phyloP scores from a whole-genome alignment of 2,888 invertebrate genomes.

The Hypomecis punctinalis region DNA sequence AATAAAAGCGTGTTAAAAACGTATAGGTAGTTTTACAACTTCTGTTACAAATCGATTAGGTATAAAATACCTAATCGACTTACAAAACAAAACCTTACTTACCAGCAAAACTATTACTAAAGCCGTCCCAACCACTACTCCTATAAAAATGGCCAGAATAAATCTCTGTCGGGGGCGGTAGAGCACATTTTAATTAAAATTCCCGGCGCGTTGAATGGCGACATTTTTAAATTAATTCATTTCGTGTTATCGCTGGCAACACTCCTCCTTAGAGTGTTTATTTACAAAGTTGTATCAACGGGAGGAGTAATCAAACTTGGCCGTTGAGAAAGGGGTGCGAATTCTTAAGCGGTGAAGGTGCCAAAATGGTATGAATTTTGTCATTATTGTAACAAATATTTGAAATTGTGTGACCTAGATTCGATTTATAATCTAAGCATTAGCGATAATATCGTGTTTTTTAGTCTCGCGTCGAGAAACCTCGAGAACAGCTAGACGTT shows the following conservation, averaged over 20 bases:
- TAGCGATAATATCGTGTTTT: too few relatives aligned
- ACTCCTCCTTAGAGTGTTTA: constrained; percentile 28
- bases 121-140: constrained; percentile 5
- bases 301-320: constrained; percentile 2
- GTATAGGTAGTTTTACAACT: too few relatives aligned
- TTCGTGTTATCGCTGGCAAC: constrained; percentile 23
- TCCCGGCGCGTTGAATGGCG: constrained; percentile 18
- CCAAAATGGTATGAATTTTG: background rate
- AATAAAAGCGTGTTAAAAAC: too few relatives aligned
- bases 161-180: constrained; percentile 17
- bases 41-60: too few relatives aligned
- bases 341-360: background rate
- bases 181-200: constrained; percentile 32
- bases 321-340: background rate
- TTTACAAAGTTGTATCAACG: constrained; percentile 24
- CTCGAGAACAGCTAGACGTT: too few relatives aligned
- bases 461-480: too few relatives aligned
- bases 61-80: too few relatives aligned
- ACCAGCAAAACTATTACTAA: background rate
- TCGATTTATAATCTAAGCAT: too few relatives aligned
- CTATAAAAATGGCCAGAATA: constrained; percentile 20
- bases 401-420: too few relatives aligned
- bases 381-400: background rate
- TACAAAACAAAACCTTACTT: too few relatives aligned
- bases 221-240: constrained; percentile 30